phyloP scores from a whole-genome alignment of 1,140 invertebrate species.

The Drosophila arizonae region DNA sequence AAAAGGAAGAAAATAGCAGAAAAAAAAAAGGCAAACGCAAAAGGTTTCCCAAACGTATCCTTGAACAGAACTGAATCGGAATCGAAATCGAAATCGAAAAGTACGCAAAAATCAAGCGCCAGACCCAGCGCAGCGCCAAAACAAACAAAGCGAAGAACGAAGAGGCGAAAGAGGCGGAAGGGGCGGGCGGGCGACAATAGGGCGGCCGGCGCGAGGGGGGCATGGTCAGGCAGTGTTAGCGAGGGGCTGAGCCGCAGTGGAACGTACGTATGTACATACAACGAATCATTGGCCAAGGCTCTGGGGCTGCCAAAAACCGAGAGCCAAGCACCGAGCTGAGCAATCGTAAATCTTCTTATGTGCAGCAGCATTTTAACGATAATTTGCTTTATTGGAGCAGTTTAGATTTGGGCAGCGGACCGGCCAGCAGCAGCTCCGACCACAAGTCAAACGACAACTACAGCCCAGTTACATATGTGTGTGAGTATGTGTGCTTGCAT shows the following conservation, averaged over 20 bases:
- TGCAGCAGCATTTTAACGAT: slow-evolving; percentile 81
- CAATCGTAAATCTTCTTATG: slow-evolving; percentile 81
- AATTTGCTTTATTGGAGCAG: slow-evolving; percentile 81
- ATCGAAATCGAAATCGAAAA: slow-evolving; percentile 44
- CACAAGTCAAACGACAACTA: slow-evolving; percentile 73
- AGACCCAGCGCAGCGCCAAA: slow-evolving; percentile 47
- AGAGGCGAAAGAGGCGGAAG: background rate
- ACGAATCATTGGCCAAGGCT: slow-evolving; percentile 50
- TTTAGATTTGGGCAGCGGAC: slow-evolving; percentile 73
- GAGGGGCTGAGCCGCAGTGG: slow-evolving; percentile 44
- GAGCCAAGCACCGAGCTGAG: slow-evolving; percentile 67
- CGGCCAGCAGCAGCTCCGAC: slow-evolving; percentile 45
- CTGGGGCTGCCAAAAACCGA: slow-evolving; percentile 53
- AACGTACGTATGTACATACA: slow-evolving; percentile 38
- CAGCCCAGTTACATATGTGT: slow-evolving; percentile 36
- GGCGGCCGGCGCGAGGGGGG: background rate
- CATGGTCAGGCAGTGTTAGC: background rate
- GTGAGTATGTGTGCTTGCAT: slow-evolving; percentile 1
- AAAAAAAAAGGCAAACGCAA: slow-evolving; percentile 38
- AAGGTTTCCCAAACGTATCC: slow-evolving; percentile 67
- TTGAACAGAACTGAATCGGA: slow-evolving; percentile 27
- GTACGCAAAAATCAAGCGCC: slow-evolving; percentile 65
- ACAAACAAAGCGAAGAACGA: slow-evolving; percentile 15
- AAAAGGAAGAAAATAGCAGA: background rate
- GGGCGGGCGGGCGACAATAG: background rate